Base-by-base conservation (phyloP, 1,140 invertebrate genomes). In the Microplitis mediator region DNA sequence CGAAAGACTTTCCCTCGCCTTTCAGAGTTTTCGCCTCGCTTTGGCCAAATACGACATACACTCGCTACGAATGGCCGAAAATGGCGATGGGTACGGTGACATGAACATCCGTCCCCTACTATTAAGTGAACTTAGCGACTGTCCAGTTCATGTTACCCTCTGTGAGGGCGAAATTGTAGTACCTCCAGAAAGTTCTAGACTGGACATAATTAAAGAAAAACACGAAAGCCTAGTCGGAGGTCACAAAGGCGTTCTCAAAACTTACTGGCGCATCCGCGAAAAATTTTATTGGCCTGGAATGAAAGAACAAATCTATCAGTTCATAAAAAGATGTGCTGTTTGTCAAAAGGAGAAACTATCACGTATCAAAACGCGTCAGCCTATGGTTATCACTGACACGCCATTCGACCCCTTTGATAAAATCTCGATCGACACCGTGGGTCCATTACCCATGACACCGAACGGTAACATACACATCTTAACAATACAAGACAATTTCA, bases 401-500 rank as follows among this genome's bases (percentile, higher is more conserved):
- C 67, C 67, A 9, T 45, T 62, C 11, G 68, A 70, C 32, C 58
- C 69, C 72, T 83, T 67, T 35, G 72, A 73, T 5, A 69, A 69
- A 14, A 56, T 69, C 3, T 69, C 61, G 3, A 51, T 68, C 36
- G 71, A 73, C 6, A 73, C 65, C 3, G 66, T 73, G 35, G 56
- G 61, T 0, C 70, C 71, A n/a, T 36, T 72, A 0, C 32, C 45
- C 1, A 45, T 13, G 6, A 72, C 71, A n/a, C 63, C 62, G 2
- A 9, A 39, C 4, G 51, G 51, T 32, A 65, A 66, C 14, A n/a
- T 3, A 14, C 71, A 72, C 31, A 66, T 71, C 31, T 50, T 83
- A 4, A 78, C 78, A 8, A 67, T 77, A 2, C 77, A 81, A 72
- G 78, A 81, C 70, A 76, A 81, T 69, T 67, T 84, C 34, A 75